Conservation (phyloP, 2,888 invertebrate species). For the Polietes domitor region DNA sequence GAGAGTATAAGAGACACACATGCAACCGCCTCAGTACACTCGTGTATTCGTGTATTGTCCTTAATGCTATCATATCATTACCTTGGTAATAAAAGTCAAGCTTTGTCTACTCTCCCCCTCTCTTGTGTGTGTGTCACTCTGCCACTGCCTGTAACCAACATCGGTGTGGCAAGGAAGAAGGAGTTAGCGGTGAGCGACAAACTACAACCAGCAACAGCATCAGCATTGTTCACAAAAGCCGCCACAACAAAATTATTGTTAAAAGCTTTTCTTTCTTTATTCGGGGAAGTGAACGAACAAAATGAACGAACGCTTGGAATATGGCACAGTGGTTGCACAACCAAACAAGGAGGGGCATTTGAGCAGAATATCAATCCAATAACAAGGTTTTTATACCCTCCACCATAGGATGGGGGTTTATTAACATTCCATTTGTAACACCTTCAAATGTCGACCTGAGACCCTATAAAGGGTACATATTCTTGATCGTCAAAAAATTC, state of each 20-base stretch:
- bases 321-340: no score
- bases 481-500: no score
- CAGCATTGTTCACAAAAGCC: conserved; percentile 7
- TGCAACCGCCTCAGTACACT: not conserved
- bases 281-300: not conserved
- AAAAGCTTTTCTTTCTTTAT: conserved; percentile 28
- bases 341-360: no score
- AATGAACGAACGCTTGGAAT: not conserved
- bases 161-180: not conserved
- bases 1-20: not conserved
- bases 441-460: no score
- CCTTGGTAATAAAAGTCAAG: conserved; percentile 40
- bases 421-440: no score
- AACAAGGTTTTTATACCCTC: no score
- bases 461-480: no score
- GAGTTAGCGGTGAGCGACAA: no score
- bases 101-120: conserved; percentile 2
- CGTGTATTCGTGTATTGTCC: conserved; percentile 1
- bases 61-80: conserved; percentile 37
- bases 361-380: no score
- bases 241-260: conserved; percentile 34
- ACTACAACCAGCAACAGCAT: not conserved
- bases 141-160: not conserved
- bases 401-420: no score
- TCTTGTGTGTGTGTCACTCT: not conserved